phyloP scores from a whole-genome alignment of 2,113 vertebrate genomes.

The Euleptes europaea region DNA sequence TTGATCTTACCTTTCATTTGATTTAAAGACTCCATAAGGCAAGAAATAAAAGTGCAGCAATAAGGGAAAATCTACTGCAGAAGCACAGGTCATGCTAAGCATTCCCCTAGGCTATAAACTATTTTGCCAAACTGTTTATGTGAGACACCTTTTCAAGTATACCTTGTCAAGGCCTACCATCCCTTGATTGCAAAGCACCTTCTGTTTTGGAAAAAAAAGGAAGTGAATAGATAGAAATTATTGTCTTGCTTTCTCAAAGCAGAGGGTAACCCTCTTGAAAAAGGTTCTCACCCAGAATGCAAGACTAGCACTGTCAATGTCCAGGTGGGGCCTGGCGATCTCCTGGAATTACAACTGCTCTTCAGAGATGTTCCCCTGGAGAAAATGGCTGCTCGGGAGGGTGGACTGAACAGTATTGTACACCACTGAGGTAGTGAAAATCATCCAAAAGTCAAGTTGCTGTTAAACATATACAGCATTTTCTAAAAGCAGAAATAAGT shows the following conservation, averaged over 20 bases:
- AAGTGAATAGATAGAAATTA: not conserved
- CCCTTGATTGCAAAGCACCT: accelerated
- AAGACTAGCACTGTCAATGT: not conserved
- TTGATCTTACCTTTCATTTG: slow-evolving; percentile 47
- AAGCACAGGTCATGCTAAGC: accelerated
- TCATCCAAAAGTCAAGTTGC: not conserved
- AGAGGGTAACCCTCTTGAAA: not conserved
- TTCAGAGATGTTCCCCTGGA: no score
- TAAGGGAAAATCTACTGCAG: not conserved
- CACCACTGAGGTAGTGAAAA: no score
- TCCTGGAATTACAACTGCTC: no score
- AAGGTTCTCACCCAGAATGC: not conserved
- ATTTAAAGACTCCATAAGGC: slow-evolving; percentile 40
- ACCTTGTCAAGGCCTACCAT: accelerated
- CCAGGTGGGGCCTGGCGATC: no score
- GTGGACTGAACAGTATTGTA: no score
- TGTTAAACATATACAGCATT: not conserved
- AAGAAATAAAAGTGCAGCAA: slow-evolving; percentile 38
- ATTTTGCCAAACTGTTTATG: accelerated
- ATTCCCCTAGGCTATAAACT: not conserved
- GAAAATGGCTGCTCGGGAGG: no score
- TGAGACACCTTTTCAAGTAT: not conserved
- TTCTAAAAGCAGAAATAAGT: not conserved
- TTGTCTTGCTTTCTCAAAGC: not conserved
- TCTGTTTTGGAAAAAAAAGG: not conserved